A percentile compares a stretch with the other conserved stretches of the same genome.
phyloP scores from a whole-genome alignment of 2,888 invertebrate species.

The Aleiodes leptofemur region DNA sequence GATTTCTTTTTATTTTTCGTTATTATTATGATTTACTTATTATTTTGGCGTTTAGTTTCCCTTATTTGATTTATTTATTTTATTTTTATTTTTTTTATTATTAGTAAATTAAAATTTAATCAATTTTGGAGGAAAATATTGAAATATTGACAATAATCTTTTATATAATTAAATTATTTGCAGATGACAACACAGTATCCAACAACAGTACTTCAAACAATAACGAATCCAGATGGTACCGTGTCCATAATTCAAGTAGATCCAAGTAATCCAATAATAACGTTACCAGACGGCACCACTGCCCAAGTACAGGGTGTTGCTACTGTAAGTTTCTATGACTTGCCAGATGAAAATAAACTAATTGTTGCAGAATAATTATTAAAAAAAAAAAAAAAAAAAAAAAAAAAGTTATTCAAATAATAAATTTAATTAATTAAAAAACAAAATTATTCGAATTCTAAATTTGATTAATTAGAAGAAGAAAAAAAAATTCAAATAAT shows the following conservation, averaged over 20 bases:
- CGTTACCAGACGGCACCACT: slow-evolving; percentile 95
- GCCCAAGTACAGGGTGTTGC: slow-evolving; percentile 93
- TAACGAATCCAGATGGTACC: slow-evolving; percentile 97
- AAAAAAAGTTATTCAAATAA: slow-evolving; percentile 55
- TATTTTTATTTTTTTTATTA: slow-evolving; percentile 59
- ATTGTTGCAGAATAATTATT: slow-evolving; percentile 16
- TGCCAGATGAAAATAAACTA: not conserved
- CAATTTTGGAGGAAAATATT: too few relatives aligned
- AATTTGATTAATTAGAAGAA: slow-evolving; percentile 60
- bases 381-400: slow-evolving; percentile 55
- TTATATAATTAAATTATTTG: slow-evolving; percentile 39
- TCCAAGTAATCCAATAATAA: slow-evolving; percentile 95
- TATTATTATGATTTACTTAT: slow-evolving; percentile 47
- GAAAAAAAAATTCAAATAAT: slow-evolving; percentile 58
- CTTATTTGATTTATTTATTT: slow-evolving; percentile 74
- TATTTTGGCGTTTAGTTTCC: slow-evolving; percentile 70
- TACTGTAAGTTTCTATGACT: slow-evolving; percentile 74
- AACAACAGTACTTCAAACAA: slow-evolving; percentile 94
- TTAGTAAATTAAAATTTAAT: too few relatives aligned
- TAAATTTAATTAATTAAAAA: too few relatives aligned
- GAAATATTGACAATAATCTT: too few relatives aligned
- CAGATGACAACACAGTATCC: slow-evolving; percentile 84
- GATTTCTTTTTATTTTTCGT: slow-evolving; percentile 38
- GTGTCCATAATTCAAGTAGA: slow-evolving; percentile 97
- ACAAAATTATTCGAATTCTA: too few relatives aligned